These are phyloP conservation scores for Scaptomyza hsui DNA, from an alignment of 1,140 invertebrate genomes.

Conservation along the genomic window DNA sequence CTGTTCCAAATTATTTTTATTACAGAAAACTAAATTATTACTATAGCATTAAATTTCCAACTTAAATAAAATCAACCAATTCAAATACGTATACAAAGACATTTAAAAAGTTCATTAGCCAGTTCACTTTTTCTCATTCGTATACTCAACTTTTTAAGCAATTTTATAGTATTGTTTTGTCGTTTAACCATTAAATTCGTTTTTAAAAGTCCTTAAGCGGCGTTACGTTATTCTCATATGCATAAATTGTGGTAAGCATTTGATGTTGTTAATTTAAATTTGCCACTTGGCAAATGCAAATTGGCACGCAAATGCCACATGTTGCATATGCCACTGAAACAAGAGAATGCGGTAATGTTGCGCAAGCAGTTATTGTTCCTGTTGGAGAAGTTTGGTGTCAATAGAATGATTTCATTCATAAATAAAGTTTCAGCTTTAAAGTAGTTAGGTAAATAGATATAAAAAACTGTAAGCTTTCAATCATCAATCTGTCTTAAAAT, in stretches of 20 bases:
- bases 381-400: slow-evolving; percentile 69
- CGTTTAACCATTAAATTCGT: not conserved
- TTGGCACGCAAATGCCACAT: slow-evolving; percentile 74
- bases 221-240: slow-evolving; percentile 15
- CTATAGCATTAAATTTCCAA: no score
- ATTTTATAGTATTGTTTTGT: not conserved
- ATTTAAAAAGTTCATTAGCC: no score
- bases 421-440: no score
- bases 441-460: no score
- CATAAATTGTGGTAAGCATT: slow-evolving; percentile 76
- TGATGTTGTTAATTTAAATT: slow-evolving; percentile 80
- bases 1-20: no score
- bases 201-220: not conserved
- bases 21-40: no score
- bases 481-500: no score
- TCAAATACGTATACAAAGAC: no score
- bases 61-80: no score
- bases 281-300: slow-evolving; percentile 75
- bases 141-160: no score
- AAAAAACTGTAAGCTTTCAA: no score
- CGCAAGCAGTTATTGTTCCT: slow-evolving; percentile 11
- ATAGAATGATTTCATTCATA: slow-evolving; percentile 36
- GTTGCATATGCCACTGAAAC: slow-evolving; percentile 55
- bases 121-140: no score
- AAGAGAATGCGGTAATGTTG: slow-evolving; percentile 19